Evolutionary conservation across 2,888 invertebrate species (phyloP).

Genomic region (Alviniconcha strummeri): DNA sequence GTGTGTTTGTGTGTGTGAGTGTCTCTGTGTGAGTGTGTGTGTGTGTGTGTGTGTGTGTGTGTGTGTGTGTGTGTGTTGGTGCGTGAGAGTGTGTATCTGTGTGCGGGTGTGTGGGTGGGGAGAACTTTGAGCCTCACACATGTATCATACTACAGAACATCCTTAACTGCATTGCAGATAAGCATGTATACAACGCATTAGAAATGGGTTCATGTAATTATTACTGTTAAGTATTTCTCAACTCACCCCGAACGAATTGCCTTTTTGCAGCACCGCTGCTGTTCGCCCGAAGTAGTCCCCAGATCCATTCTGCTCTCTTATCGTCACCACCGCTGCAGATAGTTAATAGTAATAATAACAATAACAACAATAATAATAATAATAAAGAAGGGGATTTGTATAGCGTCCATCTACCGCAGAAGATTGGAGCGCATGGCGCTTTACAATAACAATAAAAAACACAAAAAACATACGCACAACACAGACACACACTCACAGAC

Average conservation of each 20-base stretch:
- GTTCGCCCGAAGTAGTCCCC: constrained; percentile 51
- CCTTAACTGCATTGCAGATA: too few relatives aligned
- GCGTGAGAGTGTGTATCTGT: background rate
- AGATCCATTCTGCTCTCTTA: constrained; percentile 47
- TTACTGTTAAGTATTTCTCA: background rate
- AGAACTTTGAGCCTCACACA: background rate
- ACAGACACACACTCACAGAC: too few relatives aligned
- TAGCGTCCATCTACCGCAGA: too few relatives aligned
- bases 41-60: constrained; percentile 21
- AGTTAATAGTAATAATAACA: too few relatives aligned
- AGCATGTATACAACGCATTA: too few relatives aligned
- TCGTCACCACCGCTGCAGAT: constrained; percentile 56
- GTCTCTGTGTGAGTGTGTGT: constrained; percentile 2
- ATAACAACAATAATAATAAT: too few relatives aligned
- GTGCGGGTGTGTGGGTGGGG: background rate
- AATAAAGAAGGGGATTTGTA: too few relatives aligned
- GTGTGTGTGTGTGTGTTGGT: background rate
- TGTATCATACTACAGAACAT: too few relatives aligned
- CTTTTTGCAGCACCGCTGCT: constrained; percentile 58
- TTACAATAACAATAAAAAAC: too few relatives aligned
- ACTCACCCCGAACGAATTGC: constrained; percentile 65
- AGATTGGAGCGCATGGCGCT: too few relatives aligned
- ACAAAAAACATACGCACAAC: too few relatives aligned
- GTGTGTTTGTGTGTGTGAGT: background rate
- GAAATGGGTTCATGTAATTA: background rate